Evolutionary conservation across 2,888 invertebrate species (phyloP).

Genomic region (Yponomeuta malinellus): DNA sequence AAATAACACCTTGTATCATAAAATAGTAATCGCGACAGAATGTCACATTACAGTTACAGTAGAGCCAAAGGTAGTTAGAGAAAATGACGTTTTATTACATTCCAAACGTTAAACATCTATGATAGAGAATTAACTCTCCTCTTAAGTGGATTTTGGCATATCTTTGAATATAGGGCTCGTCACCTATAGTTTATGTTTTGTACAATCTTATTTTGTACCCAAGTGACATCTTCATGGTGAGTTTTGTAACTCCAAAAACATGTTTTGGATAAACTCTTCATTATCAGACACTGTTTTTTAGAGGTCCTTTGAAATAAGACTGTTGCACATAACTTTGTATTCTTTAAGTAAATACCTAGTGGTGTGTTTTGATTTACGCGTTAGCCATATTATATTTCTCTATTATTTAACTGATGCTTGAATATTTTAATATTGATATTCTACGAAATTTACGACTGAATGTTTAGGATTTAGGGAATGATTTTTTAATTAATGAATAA

Average conservation of each 20-base stretch:
- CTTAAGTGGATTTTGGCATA: neutral
- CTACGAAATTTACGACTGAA: slow-evolving; percentile 6
- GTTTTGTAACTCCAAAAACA: too few species aligned
- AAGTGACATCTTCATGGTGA: too few species aligned
- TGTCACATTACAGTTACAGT: too few species aligned
- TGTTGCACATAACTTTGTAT: slow-evolving; percentile 7
- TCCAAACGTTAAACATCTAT: neutral
- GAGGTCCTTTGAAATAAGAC: slow-evolving; percentile 6
- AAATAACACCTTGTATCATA: neutral
- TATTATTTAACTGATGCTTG: neutral
- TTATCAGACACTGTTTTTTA: neutral
- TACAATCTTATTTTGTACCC: too few species aligned
- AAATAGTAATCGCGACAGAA: too few species aligned
- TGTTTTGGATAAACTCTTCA: too few species aligned
- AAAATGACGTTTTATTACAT: neutral
- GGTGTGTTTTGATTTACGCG: neutral
- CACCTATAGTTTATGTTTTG: neutral
- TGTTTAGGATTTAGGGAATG: neutral
- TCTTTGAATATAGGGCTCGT: neutral
- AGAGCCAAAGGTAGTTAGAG: too few species aligned
- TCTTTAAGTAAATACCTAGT: neutral
- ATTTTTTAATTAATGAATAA: neutral
- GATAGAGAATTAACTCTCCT: neutral
- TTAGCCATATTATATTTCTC: neutral
- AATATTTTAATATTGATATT: neutral